Evolutionary conservation across 2,888 invertebrate genomes (phyloP).

Genomic region (Drosophila merina): DNA sequence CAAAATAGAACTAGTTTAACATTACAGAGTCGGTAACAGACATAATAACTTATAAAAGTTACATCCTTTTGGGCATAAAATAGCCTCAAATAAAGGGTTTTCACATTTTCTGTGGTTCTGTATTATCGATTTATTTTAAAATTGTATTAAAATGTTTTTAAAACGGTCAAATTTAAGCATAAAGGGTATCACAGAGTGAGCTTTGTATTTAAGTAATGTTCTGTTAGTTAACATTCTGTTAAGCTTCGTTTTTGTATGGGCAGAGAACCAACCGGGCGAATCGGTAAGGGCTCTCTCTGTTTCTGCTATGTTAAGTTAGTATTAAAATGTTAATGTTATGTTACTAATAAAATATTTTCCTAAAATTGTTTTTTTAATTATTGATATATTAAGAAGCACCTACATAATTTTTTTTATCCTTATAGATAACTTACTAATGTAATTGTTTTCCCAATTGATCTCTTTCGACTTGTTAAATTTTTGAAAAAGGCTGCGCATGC

Average conservation of each 20-base stretch:
- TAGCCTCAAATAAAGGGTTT: too few species aligned
- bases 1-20: background rate
- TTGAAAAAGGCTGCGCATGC: background rate
- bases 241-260: background rate
- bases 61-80: too few species aligned
- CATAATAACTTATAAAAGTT: too few species aligned
- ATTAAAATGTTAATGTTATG: background rate
- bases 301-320: background rate
- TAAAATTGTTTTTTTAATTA: background rate
- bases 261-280: background rate
- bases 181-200: background rate
- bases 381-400: too few species aligned
- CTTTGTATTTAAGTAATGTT: background rate
- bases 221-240: background rate
- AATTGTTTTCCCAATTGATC: too few species aligned
- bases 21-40: too few species aligned
- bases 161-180: background rate
- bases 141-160: background rate
- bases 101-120: too few species aligned
- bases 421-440: too few species aligned
- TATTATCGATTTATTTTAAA: too few species aligned
- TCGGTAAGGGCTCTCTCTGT: background rate
- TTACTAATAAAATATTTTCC: background rate
- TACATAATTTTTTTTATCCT: too few species aligned
- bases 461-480: too few species aligned